phyloP scores from a whole-genome alignment of 2,888 invertebrate genomes.

The Nomada lathburiana region DNA sequence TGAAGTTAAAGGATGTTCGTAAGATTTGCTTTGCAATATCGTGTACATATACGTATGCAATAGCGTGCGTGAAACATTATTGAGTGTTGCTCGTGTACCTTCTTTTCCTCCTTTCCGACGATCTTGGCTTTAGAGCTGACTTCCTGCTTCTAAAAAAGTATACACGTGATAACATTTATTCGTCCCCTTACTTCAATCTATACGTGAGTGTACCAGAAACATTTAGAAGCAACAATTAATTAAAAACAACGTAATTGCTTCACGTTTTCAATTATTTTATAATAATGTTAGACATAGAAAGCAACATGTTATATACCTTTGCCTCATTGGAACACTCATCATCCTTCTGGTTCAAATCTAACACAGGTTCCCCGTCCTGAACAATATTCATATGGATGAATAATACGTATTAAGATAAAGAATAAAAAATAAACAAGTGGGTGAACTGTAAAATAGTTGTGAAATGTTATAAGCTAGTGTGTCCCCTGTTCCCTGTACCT shows the following conservation, averaged over 20 bases:
- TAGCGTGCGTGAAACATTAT: conserved; percentile 9
- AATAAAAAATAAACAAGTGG: conserved; percentile 39
- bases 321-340: conserved; percentile 28
- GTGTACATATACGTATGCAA: not conserved
- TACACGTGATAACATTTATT: conserved; percentile 32
- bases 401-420: conserved; percentile 33
- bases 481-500: conserved; percentile 58
- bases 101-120: conserved; percentile 67
- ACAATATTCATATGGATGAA: conserved; percentile 47
- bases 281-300: not conserved
- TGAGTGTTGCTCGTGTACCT: conserved; percentile 65
- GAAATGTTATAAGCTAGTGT: conserved; percentile 28
- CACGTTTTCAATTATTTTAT: not conserved
- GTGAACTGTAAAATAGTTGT: conserved; percentile 18
- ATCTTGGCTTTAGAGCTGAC: conserved; percentile 65
- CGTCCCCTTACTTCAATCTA: no score
- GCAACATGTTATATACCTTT: conserved; percentile 48
- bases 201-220: not conserved
- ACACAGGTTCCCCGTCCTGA: conserved; percentile 56
- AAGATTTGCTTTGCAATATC: not conserved
- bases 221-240: not conserved
- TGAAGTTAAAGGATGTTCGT: conserved; percentile 18
- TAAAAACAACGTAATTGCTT: not conserved
- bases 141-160: conserved; percentile 72
- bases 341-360: conserved; percentile 50